phyloP scores from a whole-genome alignment of 2,113 vertebrate genomes.

The Octodon degus region DNA sequence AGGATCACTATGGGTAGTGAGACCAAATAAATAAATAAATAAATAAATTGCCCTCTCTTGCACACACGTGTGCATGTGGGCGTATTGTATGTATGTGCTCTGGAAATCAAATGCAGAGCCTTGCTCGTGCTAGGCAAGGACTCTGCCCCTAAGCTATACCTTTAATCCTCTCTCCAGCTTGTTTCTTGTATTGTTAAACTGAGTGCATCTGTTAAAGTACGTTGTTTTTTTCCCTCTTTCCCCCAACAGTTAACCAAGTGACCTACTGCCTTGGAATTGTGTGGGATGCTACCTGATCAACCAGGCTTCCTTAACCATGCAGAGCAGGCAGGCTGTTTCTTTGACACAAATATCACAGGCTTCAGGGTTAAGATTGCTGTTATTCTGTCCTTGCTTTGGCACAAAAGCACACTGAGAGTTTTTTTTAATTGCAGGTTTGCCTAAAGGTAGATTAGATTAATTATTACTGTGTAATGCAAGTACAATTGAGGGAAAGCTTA shows the following conservation, averaged over 20 bases:
- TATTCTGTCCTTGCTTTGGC: conserved; percentile 89
- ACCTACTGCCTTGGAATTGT: conserved; percentile 86
- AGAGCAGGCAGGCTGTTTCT: conserved; percentile 86
- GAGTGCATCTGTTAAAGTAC: conserved; percentile 63
- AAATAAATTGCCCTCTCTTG: neutral
- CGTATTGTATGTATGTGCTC: neutral
- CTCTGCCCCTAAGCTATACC: neutral
- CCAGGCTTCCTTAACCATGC: conserved; percentile 86
- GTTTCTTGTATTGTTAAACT: conserved; percentile 33
- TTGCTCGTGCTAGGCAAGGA: neutral
- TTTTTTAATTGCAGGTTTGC: conserved; percentile 88
- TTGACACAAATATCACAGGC: conserved; percentile 86
- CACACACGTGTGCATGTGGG: neutral
- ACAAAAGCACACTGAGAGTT: conserved; percentile 87
- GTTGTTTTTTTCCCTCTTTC: conserved; percentile 77
- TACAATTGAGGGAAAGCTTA: conserved; percentile 89
- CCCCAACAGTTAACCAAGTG: conserved; percentile 95
- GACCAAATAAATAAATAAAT: too few relatives aligned
- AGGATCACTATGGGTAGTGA: too few relatives aligned
- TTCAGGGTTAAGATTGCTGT: conserved; percentile 90
- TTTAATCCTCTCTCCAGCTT: neutral
- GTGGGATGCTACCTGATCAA: conserved; percentile 88
- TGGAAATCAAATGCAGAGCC: neutral
- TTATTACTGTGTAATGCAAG: conserved; percentile 92
- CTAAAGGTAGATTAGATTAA: conserved; percentile 91